Conservation (phyloP, 2,797 vertebrate genomes). For the Notoglanidium macrostoma region DNA sequence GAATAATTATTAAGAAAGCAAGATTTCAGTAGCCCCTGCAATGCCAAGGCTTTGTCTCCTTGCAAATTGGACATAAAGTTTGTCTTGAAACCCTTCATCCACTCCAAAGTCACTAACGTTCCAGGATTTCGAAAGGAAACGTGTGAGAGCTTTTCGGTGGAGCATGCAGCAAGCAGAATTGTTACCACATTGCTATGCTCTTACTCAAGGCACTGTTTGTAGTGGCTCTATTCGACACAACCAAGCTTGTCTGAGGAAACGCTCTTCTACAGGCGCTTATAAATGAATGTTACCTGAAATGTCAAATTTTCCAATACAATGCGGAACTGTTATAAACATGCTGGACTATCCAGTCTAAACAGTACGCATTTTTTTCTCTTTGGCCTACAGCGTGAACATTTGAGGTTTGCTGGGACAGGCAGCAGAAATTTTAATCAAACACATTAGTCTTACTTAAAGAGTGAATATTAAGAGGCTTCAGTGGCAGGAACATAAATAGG, state of each 20-base stretch:
- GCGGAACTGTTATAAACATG: constrained; percentile 59
- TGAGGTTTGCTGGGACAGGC: background rate
- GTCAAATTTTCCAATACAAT: constrained; percentile 45
- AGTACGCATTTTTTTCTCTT: background rate
- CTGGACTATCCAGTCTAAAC: constrained; percentile 34
- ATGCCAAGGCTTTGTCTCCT: background rate
- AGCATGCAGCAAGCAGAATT: constrained; percentile 65
- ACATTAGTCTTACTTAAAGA: constrained; percentile 14
- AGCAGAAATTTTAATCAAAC: constrained; percentile 7
- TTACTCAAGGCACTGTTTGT: constrained; percentile 40
- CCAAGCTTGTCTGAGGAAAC: constrained; percentile 13
- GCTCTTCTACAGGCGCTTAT: constrained; percentile 16
- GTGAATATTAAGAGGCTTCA: background rate
- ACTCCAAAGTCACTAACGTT: constrained; percentile 47
- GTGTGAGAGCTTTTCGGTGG: constrained; percentile 51
- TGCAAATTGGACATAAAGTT: constrained; percentile 73
- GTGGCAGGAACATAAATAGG: constrained; percentile 8
- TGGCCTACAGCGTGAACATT: background rate
- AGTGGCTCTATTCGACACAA: constrained; percentile 16
- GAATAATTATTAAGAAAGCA: background rate
- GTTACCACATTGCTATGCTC: constrained; percentile 69
- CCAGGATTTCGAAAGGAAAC: constrained; percentile 62
- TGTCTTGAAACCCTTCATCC: constrained; percentile 32
- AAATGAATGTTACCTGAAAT: constrained; percentile 49
- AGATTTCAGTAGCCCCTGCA: background rate